phyloP scores from a whole-genome alignment of 2,797 vertebrate species.

The Hydrolagus colliei region DNA sequence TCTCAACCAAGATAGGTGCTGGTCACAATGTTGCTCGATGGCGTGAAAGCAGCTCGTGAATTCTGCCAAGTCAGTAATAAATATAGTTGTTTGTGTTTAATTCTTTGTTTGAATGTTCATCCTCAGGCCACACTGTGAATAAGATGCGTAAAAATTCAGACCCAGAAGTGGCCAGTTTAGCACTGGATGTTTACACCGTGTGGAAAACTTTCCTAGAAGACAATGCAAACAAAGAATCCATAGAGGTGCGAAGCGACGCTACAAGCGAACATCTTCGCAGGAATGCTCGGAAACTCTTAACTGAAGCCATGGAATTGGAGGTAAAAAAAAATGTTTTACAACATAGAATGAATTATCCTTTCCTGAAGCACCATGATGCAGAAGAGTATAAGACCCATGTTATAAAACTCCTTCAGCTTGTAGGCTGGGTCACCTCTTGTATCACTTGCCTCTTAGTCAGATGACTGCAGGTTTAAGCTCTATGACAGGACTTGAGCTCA shows the following conservation, averaged over 20 bases:
- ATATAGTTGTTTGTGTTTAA: neutral
- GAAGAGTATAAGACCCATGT: too few species aligned
- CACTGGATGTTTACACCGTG: slow-evolving; percentile 66
- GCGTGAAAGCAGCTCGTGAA: too few species aligned
- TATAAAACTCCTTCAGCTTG: too few species aligned
- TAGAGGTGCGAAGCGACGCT: slow-evolving; percentile 82
- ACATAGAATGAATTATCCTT: too few species aligned
- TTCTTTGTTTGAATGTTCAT: neutral
- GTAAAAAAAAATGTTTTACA: slow-evolving; percentile 47
- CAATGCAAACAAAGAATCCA: slow-evolving; percentile 72
- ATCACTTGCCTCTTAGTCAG: too few species aligned
- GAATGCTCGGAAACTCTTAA: slow-evolving; percentile 74
- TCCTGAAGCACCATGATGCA: too few species aligned
- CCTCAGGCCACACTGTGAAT: slow-evolving; percentile 73
- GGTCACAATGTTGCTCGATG: neutral
- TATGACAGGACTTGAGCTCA: too few species aligned
- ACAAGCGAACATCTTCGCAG: slow-evolving; percentile 74
- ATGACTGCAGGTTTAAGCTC: too few species aligned
- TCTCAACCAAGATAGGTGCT: slow-evolving; percentile 84
- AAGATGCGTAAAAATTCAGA: slow-evolving; percentile 72
- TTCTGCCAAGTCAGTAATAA: neutral
- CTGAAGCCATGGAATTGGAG: slow-evolving; percentile 73
- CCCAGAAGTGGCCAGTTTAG: slow-evolving; percentile 67
- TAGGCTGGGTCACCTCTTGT: too few species aligned
- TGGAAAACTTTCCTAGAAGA: slow-evolving; percentile 80